Percentiles rank a stretch among this genome's conserved stretches.
phyloP scores from a whole-genome alignment of 2,888 invertebrate species.

The Pollenia labialis region DNA sequence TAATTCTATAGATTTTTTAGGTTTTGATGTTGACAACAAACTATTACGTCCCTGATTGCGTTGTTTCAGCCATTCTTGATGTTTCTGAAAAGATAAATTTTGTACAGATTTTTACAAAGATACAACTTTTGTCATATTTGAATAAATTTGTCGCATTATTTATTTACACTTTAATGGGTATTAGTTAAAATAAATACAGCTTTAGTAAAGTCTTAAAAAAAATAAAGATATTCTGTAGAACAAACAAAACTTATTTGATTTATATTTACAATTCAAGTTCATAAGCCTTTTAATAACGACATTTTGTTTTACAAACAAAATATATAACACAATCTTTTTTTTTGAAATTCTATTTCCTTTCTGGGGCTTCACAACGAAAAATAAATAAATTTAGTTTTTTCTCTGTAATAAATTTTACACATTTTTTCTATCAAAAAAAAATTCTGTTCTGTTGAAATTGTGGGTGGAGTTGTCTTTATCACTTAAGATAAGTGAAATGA shows the following conservation, averaged over 20 bases:
- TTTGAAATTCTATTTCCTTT: not conserved
- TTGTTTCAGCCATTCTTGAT: slow-evolving; percentile 83
- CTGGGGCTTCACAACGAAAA: not conserved
- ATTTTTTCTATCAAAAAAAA: slow-evolving; percentile 28
- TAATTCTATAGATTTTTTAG: slow-evolving; percentile 75
- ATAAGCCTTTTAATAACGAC: not conserved
- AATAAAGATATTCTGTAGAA: too few species aligned
- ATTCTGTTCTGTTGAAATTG: slow-evolving; percentile 55
- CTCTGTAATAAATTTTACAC: slow-evolving; percentile 36
- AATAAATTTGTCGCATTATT: not conserved
- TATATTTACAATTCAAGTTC: slow-evolving; percentile 35
- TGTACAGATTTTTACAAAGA: not conserved
- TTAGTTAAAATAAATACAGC: not conserved
- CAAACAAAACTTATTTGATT: not conserved
- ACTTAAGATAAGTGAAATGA: slow-evolving; percentile 42
- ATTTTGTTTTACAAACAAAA: too few species aligned
- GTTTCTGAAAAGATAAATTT: slow-evolving; percentile 78
- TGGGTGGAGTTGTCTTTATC: slow-evolving; percentile 67
- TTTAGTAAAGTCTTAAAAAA: too few species aligned
- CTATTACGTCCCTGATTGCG: slow-evolving; percentile 75
- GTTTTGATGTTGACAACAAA: slow-evolving; percentile 64
- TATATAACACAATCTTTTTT: not conserved
- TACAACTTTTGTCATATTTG: not conserved
- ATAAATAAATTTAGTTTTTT: not conserved
- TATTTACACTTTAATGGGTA: not conserved